These are phyloP conservation scores for Eulemur albifrons DNA, from an alignment of 2,797 vertebrate species.

Conservation along the genomic window DNA sequence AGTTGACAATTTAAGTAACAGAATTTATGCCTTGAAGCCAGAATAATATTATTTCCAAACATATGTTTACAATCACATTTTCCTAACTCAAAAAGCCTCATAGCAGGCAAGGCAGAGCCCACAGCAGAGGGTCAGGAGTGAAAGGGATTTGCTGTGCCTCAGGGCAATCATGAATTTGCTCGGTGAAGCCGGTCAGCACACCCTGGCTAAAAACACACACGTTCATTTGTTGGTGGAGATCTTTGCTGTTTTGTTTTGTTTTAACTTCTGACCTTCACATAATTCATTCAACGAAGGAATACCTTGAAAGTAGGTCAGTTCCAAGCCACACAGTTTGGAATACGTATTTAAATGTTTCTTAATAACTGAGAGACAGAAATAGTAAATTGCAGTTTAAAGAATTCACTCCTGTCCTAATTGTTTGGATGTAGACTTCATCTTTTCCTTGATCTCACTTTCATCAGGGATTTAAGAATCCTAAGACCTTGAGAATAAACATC, in stretches of 20 bases:
- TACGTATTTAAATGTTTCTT: not conserved
- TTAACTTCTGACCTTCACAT: constrained; percentile 20
- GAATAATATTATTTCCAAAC: constrained; percentile 11
- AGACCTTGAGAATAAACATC: not conserved
- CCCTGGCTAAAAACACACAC: not conserved
- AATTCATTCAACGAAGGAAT: constrained; percentile 22
- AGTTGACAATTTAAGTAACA: not conserved
- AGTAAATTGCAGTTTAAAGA: not conserved
- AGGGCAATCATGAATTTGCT: not conserved
- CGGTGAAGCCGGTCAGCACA: not conserved
- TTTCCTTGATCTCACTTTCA: not conserved
- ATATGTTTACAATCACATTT: not conserved
- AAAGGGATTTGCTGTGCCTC: not conserved
- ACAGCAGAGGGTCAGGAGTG: not conserved
- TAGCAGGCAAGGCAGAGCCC: not conserved
- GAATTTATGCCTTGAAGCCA: not conserved
- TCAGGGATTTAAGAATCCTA: not conserved
- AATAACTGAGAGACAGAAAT: not conserved
- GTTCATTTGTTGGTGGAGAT: not conserved
- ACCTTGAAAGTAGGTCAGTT: not conserved
- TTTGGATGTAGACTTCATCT: not conserved
- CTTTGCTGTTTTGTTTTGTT: not conserved
- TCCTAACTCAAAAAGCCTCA: not conserved
- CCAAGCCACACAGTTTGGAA: not conserved
- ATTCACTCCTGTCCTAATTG: not conserved